These are phyloP conservation scores for Pachyseris speciosa DNA, from an alignment of 64 coral and sea anemone genomes.

Conservation along the genomic window DNA sequence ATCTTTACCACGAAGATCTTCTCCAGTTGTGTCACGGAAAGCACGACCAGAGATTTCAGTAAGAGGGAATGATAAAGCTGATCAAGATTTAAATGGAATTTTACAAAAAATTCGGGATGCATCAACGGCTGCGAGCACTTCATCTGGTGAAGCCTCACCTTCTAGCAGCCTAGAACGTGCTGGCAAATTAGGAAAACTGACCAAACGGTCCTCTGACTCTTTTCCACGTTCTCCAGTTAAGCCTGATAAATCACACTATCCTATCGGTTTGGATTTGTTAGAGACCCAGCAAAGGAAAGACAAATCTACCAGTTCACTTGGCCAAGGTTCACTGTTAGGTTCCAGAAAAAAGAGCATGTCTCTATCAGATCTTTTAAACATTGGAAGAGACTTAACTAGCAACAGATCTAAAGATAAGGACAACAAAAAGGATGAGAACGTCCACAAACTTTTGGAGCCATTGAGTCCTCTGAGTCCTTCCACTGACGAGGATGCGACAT, in stretches of 20 bases:
- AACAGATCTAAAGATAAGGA: conserved; percentile 41
- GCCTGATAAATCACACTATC: conserved; percentile 75
- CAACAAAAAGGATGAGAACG: not conserved
- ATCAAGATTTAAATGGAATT: conserved; percentile 23
- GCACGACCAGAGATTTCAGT: conserved; percentile 43
- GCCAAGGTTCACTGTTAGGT: not conserved
- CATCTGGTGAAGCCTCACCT: not conserved
- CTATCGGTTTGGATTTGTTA: not conserved
- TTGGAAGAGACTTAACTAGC: conserved; percentile 55
- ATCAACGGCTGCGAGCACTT: not conserved
- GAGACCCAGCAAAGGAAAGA: not conserved
- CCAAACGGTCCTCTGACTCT: conserved; percentile 60
- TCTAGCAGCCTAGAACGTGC: conserved; percentile 3
- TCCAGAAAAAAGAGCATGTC: conserved; percentile 73
- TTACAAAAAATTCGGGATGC: conserved; percentile 37
- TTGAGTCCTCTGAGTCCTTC: not conserved
- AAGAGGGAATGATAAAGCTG: conserved; percentile 16
- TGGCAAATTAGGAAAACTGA: not conserved
- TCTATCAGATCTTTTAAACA: conserved; percentile 48
- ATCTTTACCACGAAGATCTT: conserved; percentile 79
- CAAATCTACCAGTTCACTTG: not conserved
- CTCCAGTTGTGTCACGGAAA: conserved; percentile 75
- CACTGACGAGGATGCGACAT: not conserved
- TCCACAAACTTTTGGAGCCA: not conserved
- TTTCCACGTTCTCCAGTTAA: conserved; percentile 68